Evolutionary conservation across 2,113 vertebrate genomes (phyloP).

Genomic region (Syngnathoides biaculeatus): DNA sequence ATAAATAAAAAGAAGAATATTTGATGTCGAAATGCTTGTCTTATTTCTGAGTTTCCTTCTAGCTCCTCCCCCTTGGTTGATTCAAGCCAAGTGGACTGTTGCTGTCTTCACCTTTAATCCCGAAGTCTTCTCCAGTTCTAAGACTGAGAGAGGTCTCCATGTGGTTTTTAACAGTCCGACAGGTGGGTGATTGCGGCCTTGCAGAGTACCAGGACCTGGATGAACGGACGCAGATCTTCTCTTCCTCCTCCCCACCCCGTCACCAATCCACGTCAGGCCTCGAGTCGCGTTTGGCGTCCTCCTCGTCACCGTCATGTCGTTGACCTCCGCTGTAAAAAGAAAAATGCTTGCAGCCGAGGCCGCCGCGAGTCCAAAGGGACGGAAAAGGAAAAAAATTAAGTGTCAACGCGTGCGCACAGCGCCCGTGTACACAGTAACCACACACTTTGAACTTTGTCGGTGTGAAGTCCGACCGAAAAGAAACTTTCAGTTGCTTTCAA

Average conservation of each 20-base stretch:
- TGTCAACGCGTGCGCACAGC: conserved; percentile 7
- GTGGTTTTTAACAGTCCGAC: too few species aligned
- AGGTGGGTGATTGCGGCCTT: too few species aligned
- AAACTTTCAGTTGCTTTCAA: not conserved
- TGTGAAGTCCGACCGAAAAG: not conserved
- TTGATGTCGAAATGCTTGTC: too few species aligned
- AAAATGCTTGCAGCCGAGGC: conserved; percentile 19
- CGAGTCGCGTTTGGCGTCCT: not conserved
- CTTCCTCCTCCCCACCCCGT: too few species aligned
- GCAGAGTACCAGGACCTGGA: too few species aligned
- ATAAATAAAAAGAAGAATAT: too few species aligned
- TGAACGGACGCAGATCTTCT: too few species aligned
- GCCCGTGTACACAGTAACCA: conserved; percentile 61
- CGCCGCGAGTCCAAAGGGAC: conserved; percentile 47
- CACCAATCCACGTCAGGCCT: not conserved
- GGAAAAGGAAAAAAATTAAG: conserved; percentile 28
- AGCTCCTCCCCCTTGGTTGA: not conserved
- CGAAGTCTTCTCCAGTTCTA: too few species aligned
- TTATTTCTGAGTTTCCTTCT: not conserved
- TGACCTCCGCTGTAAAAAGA: conserved; percentile 39
- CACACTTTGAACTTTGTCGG: conserved; percentile 13
- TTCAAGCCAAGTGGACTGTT: too few species aligned
- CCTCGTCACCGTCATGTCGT: conserved; percentile 13
- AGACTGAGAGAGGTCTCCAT: too few species aligned
- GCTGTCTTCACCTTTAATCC: too few species aligned